These are phyloP conservation scores for Hystrix brachyura DNA, from an alignment of 2,113 vertebrate species.

Conservation along the genomic window DNA sequence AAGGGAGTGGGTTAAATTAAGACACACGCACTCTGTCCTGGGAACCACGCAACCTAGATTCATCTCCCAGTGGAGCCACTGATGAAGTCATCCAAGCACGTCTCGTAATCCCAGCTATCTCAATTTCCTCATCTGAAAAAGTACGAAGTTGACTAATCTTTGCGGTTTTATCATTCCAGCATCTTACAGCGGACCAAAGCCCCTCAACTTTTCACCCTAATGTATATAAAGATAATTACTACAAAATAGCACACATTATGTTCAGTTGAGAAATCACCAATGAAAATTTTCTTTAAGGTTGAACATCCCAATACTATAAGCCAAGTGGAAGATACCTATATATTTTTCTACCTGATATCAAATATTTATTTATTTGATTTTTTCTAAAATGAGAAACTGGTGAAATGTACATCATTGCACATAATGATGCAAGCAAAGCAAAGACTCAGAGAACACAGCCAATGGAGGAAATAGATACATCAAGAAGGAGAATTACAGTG, in stretches of 20 bases:
- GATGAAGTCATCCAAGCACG: background rate
- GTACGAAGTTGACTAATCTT: background rate
- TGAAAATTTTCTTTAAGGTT: background rate
- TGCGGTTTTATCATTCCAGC: background rate
- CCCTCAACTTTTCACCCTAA: background rate
- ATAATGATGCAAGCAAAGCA: too few relatives aligned
- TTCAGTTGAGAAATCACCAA: constrained; percentile 29
- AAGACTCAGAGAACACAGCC: too few relatives aligned
- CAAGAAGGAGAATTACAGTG: too few relatives aligned
- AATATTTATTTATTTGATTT: too few relatives aligned
- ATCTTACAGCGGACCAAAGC: background rate
- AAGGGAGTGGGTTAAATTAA: too few relatives aligned
- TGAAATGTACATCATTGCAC: too few relatives aligned
- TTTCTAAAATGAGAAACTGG: too few relatives aligned
- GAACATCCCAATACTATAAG: constrained; percentile 42
- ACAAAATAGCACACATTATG: background rate
- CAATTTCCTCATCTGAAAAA: background rate
- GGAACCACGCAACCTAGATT: too few relatives aligned
- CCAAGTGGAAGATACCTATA: background rate
- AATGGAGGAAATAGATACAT: too few relatives aligned
- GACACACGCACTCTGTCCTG: too few relatives aligned
- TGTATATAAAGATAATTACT: constrained; percentile 51
- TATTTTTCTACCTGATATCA: too few relatives aligned
- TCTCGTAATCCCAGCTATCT: background rate
- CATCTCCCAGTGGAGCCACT: background rate